These are phyloP conservation scores for Ophraella communa DNA, from an alignment of 2,888 invertebrate species.

Conservation along the genomic window DNA sequence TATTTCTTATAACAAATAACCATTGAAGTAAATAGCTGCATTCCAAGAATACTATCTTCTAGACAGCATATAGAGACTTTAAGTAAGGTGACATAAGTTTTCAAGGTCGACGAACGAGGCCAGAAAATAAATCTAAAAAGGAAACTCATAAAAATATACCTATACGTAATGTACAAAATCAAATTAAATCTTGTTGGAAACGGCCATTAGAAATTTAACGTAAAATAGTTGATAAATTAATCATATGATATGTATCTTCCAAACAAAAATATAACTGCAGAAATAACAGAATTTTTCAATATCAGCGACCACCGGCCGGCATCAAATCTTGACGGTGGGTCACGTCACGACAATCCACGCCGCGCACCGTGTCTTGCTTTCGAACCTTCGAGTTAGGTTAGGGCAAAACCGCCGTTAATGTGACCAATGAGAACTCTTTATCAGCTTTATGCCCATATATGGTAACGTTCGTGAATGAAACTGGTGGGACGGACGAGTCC, in stretches of 20 bases:
- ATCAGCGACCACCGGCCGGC: slow-evolving; percentile 41
- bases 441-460: slow-evolving; percentile 83
- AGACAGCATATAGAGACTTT: slow-evolving; percentile 31
- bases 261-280: neutral
- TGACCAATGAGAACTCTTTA: slow-evolving; percentile 69
- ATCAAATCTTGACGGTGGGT: slow-evolving; percentile 1
- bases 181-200: neutral
- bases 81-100: slow-evolving; percentile 49
- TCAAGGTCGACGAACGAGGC: slow-evolving; percentile 56
- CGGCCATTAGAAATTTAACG: neutral
- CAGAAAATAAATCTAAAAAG: slow-evolving; percentile 42
- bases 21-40: neutral
- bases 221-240: no score
- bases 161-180: neutral
- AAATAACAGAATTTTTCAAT: no score
- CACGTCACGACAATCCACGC: slow-evolving; percentile 7
- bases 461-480: slow-evolving; percentile 73
- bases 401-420: slow-evolving; percentile 49
- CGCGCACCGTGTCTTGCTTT: slow-evolving; percentile 42
- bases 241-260: no score
- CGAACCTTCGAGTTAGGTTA: slow-evolving; percentile 55
- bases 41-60: slow-evolving; percentile 9
- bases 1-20: neutral
- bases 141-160: slow-evolving; percentile 38
- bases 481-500: slow-evolving; percentile 62